A percentile compares a stretch with the other conserved stretches of the same genome.
These are phyloP conservation scores for Aplysina aerophoba DNA, from an alignment of 37 sponge, comb jelly and placozoan species.

Conservation along the genomic window DNA sequence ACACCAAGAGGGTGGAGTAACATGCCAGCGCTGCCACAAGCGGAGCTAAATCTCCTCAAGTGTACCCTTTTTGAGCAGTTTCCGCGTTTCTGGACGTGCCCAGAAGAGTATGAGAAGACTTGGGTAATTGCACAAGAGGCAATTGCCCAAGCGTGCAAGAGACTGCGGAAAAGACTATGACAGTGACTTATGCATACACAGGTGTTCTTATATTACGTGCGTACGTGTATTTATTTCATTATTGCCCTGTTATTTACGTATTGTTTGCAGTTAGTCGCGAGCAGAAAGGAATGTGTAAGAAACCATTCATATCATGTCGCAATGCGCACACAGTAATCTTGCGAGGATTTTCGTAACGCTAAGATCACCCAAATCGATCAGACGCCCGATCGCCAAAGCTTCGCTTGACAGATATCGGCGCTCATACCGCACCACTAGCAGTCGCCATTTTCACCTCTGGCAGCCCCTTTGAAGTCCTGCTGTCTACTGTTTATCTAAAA, in stretches of 20 bases:
- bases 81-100: slow-evolving; percentile 6
- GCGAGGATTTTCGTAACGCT: not conserved
- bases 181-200: not conserved
- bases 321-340: slow-evolving; percentile 7
- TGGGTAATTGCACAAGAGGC: slow-evolving; percentile 3
- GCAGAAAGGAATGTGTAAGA: not conserved
- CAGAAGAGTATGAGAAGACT: slow-evolving; percentile 8
- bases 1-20: slow-evolving; percentile 25
- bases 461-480: too few relatives aligned
- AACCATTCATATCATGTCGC: not conserved
- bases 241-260: slow-evolving; percentile 3
- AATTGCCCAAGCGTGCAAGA: slow-evolving; percentile 40
- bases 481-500: too few relatives aligned
- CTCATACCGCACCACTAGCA: too few relatives aligned
- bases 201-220: slow-evolving; percentile 3
- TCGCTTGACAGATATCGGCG: too few relatives aligned
- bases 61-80: not conserved
- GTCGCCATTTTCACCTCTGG: too few relatives aligned
- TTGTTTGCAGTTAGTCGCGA: not conserved
- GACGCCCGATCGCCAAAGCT: too few relatives aligned
- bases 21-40: slow-evolving; percentile 31
- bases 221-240: not conserved
- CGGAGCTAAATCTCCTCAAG: slow-evolving; percentile 22
- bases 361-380: too few relatives aligned
- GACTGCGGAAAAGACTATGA: slow-evolving; percentile 7